phyloP scores from a whole-genome alignment of 2,797 vertebrate species.

The Pangasius larnaudii region DNA sequence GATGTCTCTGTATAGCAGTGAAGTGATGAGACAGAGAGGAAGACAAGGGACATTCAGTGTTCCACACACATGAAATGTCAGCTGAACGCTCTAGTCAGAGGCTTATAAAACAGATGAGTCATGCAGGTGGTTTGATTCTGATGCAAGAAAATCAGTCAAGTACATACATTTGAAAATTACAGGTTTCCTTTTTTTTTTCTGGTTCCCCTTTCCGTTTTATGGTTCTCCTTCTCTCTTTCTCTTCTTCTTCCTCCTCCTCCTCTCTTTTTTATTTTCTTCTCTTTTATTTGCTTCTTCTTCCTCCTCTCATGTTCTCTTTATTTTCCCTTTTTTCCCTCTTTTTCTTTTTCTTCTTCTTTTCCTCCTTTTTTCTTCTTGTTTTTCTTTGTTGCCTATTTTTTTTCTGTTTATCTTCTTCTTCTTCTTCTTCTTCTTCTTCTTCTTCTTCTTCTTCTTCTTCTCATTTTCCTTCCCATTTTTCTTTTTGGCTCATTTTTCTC shows the following conservation, averaged over 20 bases:
- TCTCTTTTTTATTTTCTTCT: neutral
- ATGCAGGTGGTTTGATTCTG: conserved; percentile 5
- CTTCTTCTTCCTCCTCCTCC: neutral
- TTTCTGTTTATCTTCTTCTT: too few relatives aligned
- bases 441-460: neutral
- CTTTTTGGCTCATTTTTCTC: neutral
- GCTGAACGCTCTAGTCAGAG: neutral
- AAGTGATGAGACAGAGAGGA: conserved; percentile 13
- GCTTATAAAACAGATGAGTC: conserved; percentile 41
- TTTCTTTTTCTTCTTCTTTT: neutral
- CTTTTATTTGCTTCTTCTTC: neutral
- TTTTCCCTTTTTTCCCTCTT: neutral
- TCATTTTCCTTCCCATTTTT: too few relatives aligned
- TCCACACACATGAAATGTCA: conserved; percentile 23
- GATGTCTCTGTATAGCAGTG: conserved; percentile 9
- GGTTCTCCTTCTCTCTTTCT: neutral
- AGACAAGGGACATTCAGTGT: neutral
- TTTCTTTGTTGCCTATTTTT: too few relatives aligned
- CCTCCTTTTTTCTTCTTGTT: neutral
- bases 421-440: too few relatives aligned
- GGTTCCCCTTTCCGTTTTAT: neutral
- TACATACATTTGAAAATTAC: conserved; percentile 7
- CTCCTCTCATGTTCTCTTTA: neutral
- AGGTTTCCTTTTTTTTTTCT: neutral
- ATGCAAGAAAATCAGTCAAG: conserved; percentile 13